Evolutionary conservation across 2,888 invertebrate species (phyloP).

Genomic region (Ochropleura plecta): DNA sequence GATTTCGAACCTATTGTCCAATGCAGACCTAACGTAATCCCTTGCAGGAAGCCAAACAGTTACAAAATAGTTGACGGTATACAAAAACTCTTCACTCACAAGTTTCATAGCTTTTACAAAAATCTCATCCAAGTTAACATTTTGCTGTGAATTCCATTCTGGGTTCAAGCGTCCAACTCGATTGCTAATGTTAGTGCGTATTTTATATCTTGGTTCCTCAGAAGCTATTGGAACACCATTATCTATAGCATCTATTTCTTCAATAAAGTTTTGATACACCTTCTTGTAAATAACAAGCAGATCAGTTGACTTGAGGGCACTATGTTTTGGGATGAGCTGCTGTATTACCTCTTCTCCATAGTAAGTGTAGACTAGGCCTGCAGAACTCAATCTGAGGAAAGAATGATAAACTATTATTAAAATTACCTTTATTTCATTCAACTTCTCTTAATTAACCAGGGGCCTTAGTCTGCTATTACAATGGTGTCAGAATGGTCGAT

Average conservation of each 20-base stretch:
- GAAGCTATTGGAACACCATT: conserved; percentile 97
- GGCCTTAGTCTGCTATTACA: too few species aligned
- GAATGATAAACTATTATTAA: not conserved
- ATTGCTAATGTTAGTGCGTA: conserved; percentile 94
- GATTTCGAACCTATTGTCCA: conserved; percentile 92
- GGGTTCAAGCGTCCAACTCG: conserved; percentile 95
- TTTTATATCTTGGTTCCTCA: conserved; percentile 93
- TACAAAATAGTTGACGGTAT: conserved; percentile 91
- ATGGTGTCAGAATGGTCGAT: too few species aligned
- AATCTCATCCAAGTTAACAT: conserved; percentile 88
- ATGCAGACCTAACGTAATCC: conserved; percentile 93
- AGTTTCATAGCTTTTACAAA: conserved; percentile 95
- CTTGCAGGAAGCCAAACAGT: conserved; percentile 97
- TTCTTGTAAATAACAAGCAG: conserved; percentile 91
- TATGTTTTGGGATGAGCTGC: conserved; percentile 86
- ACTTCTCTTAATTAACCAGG: not conserved
- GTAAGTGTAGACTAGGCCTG: conserved; percentile 97
- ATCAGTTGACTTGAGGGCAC: conserved; percentile 84
- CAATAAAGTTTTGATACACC: conserved; percentile 96
- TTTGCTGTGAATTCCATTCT: conserved; percentile 93
- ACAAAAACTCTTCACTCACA: conserved; percentile 95
- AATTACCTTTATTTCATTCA: not conserved
- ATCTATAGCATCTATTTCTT: conserved; percentile 99
- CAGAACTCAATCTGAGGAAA: conserved; percentile 96
- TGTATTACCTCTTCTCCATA: conserved; percentile 96